Evolutionary conservation across 1,140 invertebrate genomes (phyloP).

Genomic region (Asobara japonica): DNA sequence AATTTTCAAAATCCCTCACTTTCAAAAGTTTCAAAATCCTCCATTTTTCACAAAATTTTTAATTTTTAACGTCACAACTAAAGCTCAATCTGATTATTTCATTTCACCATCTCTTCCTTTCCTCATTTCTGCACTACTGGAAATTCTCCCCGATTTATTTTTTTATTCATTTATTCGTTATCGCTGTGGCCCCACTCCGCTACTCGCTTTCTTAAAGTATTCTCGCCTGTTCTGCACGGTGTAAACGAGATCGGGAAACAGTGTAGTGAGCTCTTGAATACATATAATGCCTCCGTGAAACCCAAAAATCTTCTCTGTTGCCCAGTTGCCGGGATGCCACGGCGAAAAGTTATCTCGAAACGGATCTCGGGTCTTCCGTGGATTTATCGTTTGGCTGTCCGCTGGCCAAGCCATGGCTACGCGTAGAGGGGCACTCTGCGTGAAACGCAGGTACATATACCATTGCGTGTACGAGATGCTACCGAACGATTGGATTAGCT

Average conservation of each 20-base stretch:
- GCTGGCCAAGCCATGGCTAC: neutral
- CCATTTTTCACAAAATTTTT: too few relatives aligned
- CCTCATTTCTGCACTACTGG: neutral
- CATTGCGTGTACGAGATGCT: conserved; percentile 12
- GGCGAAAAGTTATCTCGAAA: conserved; percentile 33
- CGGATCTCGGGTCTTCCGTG: conserved; percentile 29
- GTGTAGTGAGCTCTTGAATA: conserved; percentile 10
- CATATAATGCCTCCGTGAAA: neutral
- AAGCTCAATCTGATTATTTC: too few relatives aligned
- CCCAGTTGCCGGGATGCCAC: neutral
- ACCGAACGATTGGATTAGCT: neutral
- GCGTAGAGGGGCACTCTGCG: neutral
- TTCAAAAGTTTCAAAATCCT: too few relatives aligned
- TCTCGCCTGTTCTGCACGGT: conserved; percentile 3
- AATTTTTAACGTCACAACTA: too few relatives aligned
- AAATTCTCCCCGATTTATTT: neutral
- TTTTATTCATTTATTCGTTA: neutral
- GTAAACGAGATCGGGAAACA: conserved; percentile 23
- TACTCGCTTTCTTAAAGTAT: neutral
- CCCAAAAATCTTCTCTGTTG: conserved; percentile 9
- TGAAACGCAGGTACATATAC: conserved; percentile 13
- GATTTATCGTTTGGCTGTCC: conserved; percentile 27
- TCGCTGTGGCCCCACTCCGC: neutral
- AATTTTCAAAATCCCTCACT: too few relatives aligned
- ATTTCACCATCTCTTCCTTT: conserved; percentile 2